Percentiles rank a stretch among this genome's conserved stretches.
Conservation (phyloP, 1,140 invertebrate species). For the Eupeodes corollae region DNA sequence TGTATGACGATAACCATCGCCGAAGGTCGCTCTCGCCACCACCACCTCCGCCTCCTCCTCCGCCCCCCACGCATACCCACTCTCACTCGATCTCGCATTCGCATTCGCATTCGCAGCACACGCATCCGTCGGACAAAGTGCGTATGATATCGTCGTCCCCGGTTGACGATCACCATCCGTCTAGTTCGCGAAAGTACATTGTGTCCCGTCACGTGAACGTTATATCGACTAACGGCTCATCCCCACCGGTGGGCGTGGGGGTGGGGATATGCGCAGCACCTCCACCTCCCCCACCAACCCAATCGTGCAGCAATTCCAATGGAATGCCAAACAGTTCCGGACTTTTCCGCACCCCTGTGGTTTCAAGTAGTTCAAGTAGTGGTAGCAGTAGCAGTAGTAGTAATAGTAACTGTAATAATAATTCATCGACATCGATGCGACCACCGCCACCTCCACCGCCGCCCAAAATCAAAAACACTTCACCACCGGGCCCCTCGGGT, state of each 20-base stretch:
- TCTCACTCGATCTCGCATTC: neutral
- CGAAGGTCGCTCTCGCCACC: neutral
- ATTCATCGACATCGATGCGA: constrained; percentile 38
- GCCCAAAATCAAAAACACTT: constrained; percentile 36
- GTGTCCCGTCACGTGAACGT: constrained; percentile 3
- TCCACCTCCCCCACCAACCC: constrained; percentile 11
- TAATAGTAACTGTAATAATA: constrained; percentile 8
- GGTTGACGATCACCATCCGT: too few species aligned
- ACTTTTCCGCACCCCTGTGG: constrained; percentile 32
- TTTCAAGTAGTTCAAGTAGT: constrained; percentile 25
- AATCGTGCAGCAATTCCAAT: constrained; percentile 1
- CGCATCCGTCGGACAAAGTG: too few species aligned
- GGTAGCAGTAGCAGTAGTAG: constrained; percentile 4
- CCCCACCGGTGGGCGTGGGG: too few species aligned
- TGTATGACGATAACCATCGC: neutral
- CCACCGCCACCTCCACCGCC: constrained; percentile 47
- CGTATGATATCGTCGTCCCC: too few species aligned
- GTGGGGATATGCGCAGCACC: constrained; percentile 1
- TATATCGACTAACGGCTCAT: neutral
- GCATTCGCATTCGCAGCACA: too few species aligned
- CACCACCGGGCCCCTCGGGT: constrained; percentile 31
- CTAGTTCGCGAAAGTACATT: neutral
- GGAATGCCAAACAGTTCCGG: constrained; percentile 6
- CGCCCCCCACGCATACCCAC: too few species aligned
- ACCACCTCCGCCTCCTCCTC: neutral